Evolutionary conservation across 1,140 invertebrate genomes (phyloP).

Genomic region (Drosophila repleta): DNA sequence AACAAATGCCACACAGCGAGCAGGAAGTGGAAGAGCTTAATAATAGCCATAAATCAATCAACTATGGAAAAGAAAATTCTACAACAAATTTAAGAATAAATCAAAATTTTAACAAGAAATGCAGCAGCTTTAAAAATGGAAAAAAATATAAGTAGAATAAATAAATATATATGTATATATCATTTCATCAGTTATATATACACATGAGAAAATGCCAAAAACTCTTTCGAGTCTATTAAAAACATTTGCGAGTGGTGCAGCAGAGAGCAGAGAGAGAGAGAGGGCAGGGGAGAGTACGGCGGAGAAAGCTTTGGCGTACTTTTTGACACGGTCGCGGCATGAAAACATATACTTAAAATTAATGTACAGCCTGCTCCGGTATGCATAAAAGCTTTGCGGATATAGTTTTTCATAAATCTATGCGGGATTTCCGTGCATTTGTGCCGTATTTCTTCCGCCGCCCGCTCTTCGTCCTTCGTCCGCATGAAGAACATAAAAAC

Average conservation of each 20-base stretch:
- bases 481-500: conserved; percentile 43
- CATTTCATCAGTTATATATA: no score
- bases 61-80: not conserved
- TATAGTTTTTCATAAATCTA: conserved; percentile 43
- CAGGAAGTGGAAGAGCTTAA: not conserved
- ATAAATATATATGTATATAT: no score
- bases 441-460: no score
- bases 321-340: conserved; percentile 6
- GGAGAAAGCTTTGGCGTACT: conserved; percentile 7
- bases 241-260: conserved; percentile 17
- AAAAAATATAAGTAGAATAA: no score
- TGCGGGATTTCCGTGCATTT: conserved; percentile 19
- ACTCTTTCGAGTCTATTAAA: conserved; percentile 24
- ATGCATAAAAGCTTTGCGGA: conserved; percentile 27
- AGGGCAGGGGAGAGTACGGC: no score
- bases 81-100: no score
- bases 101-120: no score
- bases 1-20: not conserved
- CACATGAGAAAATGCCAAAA: conserved; percentile 2
- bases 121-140: no score
- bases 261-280: no score
- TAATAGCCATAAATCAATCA: not conserved
- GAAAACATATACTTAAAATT: conserved; percentile 34
- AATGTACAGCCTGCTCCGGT: conserved; percentile 9
- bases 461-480: conserved; percentile 4